phyloP scores from a whole-genome alignment of 2,113 vertebrate species.

The Sander vitreus region DNA sequence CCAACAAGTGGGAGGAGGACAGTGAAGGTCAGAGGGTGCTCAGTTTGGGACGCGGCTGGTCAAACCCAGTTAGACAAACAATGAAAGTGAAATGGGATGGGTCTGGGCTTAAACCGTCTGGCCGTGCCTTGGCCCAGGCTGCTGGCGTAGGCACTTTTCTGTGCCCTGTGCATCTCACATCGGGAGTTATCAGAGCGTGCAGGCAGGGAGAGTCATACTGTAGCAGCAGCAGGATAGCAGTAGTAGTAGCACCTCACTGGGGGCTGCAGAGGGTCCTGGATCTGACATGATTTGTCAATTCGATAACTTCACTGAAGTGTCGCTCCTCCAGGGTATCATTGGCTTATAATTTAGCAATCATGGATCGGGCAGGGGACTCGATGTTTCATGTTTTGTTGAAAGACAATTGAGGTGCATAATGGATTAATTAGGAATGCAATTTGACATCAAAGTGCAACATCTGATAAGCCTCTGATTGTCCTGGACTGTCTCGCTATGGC shows the following conservation, averaged over 20 bases:
- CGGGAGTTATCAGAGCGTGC: slow-evolving; percentile 68
- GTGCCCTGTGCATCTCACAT: slow-evolving; percentile 58
- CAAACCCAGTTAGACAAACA: slow-evolving; percentile 61
- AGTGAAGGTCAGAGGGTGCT: slow-evolving; percentile 55
- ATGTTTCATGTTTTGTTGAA: slow-evolving; percentile 38
- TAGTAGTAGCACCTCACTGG: slow-evolving; percentile 44
- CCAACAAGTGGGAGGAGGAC: slow-evolving; percentile 45
- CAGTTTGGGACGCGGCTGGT: slow-evolving; percentile 46
- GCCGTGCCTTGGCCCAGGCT: slow-evolving; percentile 57
- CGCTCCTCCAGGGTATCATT: slow-evolving; percentile 38
- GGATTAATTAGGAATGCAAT: slow-evolving; percentile 53
- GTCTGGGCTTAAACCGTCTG: slow-evolving; percentile 74
- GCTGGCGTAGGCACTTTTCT: slow-evolving; percentile 78
- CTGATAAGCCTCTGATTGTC: slow-evolving; percentile 44
- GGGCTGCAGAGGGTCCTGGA: slow-evolving; percentile 49
- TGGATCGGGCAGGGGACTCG: neutral
- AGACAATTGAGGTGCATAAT: slow-evolving; percentile 42
- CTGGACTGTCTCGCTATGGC: slow-evolving; percentile 50
- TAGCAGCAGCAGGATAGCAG: slow-evolving; percentile 37
- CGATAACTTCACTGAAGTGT: slow-evolving; percentile 53
- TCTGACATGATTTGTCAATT: slow-evolving; percentile 72
- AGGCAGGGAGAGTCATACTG: slow-evolving; percentile 43
- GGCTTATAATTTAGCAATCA: slow-evolving; percentile 24
- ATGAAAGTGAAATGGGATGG: slow-evolving; percentile 62
- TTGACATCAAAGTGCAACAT: slow-evolving; percentile 52